Base-by-base conservation (phyloP, 2,113 vertebrate genomes). In the Sisor rabdophorus region DNA sequence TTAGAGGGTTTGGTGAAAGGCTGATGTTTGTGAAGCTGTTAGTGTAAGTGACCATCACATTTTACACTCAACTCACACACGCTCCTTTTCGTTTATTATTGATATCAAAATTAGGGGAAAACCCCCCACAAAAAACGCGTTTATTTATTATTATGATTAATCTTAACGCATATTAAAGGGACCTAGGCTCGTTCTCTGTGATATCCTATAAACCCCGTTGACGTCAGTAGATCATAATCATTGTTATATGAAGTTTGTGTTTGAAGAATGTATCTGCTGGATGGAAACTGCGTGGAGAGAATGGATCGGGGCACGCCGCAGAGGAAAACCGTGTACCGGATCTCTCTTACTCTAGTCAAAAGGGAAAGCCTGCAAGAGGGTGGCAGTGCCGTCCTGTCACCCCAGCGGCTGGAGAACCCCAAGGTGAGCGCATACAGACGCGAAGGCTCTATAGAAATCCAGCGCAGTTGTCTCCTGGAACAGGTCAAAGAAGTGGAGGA, bases 281-380 rank as follows among this genome's bases (percentile, higher is more conserved):
- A 95, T 87, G 88, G 87, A 54, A 86, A 85, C 59, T 90, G 88
- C 1, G 75, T 88, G 1, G 92, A 91, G 65, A 82, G 87, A 77
- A 92, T 93, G 95, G 92, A 93, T 83, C 87, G 94, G 28, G 92
- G 92, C 0, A 86, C 92, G 24, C 91, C 93, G 13, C 93, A 92
- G 81, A 90, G 94, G 82, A 96, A 90, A 60, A 97, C 95, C 0
- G 93, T 98, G 1, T 96, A 97, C 87, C 89, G 94, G 85, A 98
- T 98, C 89, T 98, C 95, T 17, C 93, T 98, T 81, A 98, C 95
- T 44, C 86, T 98, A 85, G 95, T 98, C 83, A 94, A 97, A 84
- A 94, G 93, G 84, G 96, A 97, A 87, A 90, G 82, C 63, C 77
- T 90, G 81, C 88, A 93, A n/a, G 87, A 83, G 0, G 19, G 77